phyloP scores from a whole-genome alignment of 2,113 vertebrate species.

The Gnathonemus longibarbis region DNA sequence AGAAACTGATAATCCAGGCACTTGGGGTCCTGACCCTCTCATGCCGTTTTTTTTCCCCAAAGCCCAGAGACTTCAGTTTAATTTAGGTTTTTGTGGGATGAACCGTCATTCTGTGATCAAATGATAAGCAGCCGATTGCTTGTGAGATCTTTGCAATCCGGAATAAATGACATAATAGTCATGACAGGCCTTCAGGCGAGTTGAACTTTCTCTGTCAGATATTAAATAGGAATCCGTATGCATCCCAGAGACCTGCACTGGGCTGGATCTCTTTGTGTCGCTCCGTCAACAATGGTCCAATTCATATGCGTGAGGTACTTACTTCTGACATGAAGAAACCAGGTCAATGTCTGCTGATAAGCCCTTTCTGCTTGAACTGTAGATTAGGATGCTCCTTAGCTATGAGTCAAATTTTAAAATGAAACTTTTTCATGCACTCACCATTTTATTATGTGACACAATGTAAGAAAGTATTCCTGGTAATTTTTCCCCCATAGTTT shows the following conservation, averaged over 20 bases:
- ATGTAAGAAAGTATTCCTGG: no score
- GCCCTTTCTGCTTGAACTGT: not conserved
- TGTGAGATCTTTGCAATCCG: not conserved
- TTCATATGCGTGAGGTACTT: not conserved
- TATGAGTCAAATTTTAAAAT: no score
- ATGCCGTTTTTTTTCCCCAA: not conserved
- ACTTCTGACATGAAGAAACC: not conserved
- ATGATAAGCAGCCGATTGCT: not conserved
- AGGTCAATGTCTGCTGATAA: not conserved
- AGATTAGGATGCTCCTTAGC: not conserved
- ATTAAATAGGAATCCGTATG: not conserved
- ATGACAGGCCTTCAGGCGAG: not conserved
- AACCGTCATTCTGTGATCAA: not conserved
- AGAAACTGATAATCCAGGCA: not conserved
- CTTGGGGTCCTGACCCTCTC: not conserved
- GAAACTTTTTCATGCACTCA: no score
- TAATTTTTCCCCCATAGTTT: no score
- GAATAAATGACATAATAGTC: not conserved
- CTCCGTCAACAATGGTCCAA: not conserved
- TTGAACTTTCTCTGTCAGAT: not conserved
- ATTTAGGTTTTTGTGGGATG: not conserved
- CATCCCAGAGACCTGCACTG: not conserved
- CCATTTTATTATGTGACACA: no score
- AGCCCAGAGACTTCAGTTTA: not conserved
- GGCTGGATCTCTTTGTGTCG: not conserved